Conservation (phyloP, 2,888 invertebrate species). For the Kryphioiulus occultus region DNA sequence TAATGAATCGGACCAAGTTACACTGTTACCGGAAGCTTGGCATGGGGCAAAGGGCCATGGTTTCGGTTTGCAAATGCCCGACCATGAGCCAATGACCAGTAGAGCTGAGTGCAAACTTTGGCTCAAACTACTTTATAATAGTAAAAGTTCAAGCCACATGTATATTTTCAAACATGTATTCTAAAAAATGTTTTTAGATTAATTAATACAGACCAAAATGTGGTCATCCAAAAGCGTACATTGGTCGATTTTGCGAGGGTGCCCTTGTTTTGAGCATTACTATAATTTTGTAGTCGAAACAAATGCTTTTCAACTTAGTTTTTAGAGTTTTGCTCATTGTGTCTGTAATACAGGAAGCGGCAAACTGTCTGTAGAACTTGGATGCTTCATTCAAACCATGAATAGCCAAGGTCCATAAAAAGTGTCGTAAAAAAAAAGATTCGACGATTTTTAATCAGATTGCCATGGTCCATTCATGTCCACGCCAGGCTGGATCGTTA, state of each 20-base stretch:
- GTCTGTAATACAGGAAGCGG: not conserved
- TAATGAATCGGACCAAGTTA: not conserved
- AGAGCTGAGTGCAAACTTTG: too few relatives aligned
- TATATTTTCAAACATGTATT: too few relatives aligned
- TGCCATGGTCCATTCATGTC: not conserved
- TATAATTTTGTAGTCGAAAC: not conserved
- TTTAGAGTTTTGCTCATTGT: not conserved
- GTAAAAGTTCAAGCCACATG: too few relatives aligned
- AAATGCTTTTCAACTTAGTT: not conserved
- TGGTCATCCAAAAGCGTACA: too few relatives aligned
- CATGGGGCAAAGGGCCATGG: not conserved
- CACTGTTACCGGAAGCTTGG: not conserved
- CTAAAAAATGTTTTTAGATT: too few relatives aligned
- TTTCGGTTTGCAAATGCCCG: not conserved
- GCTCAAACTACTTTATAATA: too few relatives aligned
- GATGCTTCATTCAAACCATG: not conserved
- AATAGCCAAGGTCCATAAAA: not conserved
- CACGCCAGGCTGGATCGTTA: not conserved
- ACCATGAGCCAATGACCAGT: not conserved
- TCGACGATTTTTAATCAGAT: not conserved
- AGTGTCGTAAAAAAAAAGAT: not conserved
- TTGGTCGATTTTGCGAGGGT: too few relatives aligned
- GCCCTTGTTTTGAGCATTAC: not conserved
- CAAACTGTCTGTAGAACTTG: not conserved
- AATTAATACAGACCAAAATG: too few relatives aligned